Evolutionary conservation across 2,113 vertebrate genomes (phyloP).

Genomic region (Phrynosoma blainvillii): DNA sequence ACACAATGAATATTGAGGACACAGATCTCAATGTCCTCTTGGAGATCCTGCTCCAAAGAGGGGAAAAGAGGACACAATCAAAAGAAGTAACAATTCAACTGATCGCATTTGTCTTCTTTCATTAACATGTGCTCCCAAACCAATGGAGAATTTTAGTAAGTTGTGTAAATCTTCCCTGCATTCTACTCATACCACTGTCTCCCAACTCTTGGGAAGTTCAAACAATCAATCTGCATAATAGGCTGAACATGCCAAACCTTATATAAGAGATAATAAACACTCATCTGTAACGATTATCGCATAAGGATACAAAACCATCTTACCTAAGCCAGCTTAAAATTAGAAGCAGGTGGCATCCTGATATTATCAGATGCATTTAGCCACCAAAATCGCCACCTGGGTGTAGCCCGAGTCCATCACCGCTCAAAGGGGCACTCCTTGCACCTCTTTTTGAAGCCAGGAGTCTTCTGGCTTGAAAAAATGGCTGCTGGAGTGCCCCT

Average conservation of each 20-base stretch:
- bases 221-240: conserved; percentile 12
- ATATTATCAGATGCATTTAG: too few relatives aligned
- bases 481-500: too few relatives aligned
- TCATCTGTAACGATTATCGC: neutral
- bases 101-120: neutral
- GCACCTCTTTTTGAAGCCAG: too few relatives aligned
- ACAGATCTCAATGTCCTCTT: neutral
- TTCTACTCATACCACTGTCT: conserved; percentile 31
- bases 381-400: too few relatives aligned
- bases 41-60: neutral
- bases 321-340: too few relatives aligned
- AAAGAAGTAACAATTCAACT: neutral
- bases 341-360: too few relatives aligned
- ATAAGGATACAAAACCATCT: too few relatives aligned
- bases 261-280: conserved; percentile 22
- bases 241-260: conserved; percentile 16
- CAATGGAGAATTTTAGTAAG: conserved; percentile 21
- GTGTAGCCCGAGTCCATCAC: too few relatives aligned
- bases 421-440: too few relatives aligned
- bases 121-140: neutral
- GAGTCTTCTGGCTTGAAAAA: too few relatives aligned
- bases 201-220: neutral
- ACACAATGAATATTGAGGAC: neutral
- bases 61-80: conserved; percentile 4
- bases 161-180: conserved; percentile 24